phyloP scores from a whole-genome alignment of 2,797 vertebrate genomes.

The Mus spretus region DNA sequence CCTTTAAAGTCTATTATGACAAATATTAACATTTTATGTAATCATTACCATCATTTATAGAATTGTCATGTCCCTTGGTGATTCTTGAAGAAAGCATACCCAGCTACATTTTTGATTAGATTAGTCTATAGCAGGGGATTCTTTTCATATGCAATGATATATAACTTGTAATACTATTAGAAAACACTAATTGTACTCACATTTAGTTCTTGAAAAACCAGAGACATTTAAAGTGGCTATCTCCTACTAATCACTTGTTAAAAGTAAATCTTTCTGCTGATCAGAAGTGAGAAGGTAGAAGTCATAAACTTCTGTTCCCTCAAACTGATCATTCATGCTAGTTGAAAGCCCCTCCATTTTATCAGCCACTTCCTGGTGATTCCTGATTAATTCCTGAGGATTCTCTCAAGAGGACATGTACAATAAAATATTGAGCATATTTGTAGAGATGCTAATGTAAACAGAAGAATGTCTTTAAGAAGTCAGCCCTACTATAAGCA shows the following conservation, averaged over 20 bases:
- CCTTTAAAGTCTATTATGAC: not conserved
- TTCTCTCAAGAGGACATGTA: not conserved
- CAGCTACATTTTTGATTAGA: not conserved
- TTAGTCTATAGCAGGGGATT: not conserved
- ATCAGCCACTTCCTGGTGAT: not conserved
- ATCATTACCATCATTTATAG: not conserved
- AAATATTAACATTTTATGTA: not conserved
- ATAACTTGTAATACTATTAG: not conserved
- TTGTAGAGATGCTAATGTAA: too few relatives aligned
- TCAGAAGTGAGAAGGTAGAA: not conserved
- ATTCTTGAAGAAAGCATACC: not conserved
- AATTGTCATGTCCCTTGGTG: not conserved
- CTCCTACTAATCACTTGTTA: not conserved
- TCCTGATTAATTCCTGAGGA: not conserved
- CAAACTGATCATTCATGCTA: not conserved
- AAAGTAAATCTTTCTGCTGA: not conserved
- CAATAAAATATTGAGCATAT: not conserved
- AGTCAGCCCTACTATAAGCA: not conserved
- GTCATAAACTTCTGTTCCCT: not conserved
- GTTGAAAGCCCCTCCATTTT: accelerated
- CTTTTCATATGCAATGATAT: not conserved
- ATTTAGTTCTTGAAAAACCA: not conserved
- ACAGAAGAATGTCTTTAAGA: not conserved
- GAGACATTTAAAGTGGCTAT: not conserved
- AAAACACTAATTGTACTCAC: not conserved